Conservation (phyloP, 2,888 invertebrate genomes). For the Chesias legatella region DNA sequence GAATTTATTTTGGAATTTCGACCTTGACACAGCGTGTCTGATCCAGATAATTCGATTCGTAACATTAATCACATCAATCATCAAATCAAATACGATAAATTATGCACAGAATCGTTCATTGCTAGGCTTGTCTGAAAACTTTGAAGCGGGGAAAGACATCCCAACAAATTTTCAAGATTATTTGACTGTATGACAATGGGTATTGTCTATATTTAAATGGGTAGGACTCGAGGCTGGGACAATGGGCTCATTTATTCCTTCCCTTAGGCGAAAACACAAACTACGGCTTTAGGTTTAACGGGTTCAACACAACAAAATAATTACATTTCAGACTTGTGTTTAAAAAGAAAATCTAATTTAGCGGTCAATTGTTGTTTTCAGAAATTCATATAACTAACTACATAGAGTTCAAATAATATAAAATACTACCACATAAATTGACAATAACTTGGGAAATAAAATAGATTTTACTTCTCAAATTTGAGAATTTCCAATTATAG, state of each 20-base stretch:
- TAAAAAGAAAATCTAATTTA: no score
- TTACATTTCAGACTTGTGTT: slow-evolving; percentile 54
- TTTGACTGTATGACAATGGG: slow-evolving; percentile 64
- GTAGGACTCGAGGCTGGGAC: slow-evolving; percentile 56
- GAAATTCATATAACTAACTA: no score
- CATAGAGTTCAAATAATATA: no score
- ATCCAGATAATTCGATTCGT: slow-evolving; percentile 1
- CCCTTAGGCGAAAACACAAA: slow-evolving; percentile 64
- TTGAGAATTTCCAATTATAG: not conserved
- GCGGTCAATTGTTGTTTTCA: no score
- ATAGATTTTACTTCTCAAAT: no score
- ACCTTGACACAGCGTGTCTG: not conserved
- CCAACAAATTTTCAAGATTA: slow-evolving; percentile 62
- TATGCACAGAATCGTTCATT: slow-evolving; percentile 39
- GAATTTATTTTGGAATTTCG: not conserved
- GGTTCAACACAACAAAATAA: slow-evolving; percentile 57
- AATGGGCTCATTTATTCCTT: slow-evolving; percentile 70
- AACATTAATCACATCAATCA: slow-evolving; percentile 29
- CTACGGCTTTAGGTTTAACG: slow-evolving; percentile 57
- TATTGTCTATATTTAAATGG: slow-evolving; percentile 71
- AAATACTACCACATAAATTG: not conserved
- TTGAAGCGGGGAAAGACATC: slow-evolving; percentile 55
- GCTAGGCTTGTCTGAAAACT: slow-evolving; percentile 48
- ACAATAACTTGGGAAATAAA: not conserved
- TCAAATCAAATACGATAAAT: slow-evolving; percentile 33